These are phyloP conservation scores for Muschampia plurimacula DNA, from an alignment of 2,888 invertebrate genomes.

Conservation along the genomic window DNA sequence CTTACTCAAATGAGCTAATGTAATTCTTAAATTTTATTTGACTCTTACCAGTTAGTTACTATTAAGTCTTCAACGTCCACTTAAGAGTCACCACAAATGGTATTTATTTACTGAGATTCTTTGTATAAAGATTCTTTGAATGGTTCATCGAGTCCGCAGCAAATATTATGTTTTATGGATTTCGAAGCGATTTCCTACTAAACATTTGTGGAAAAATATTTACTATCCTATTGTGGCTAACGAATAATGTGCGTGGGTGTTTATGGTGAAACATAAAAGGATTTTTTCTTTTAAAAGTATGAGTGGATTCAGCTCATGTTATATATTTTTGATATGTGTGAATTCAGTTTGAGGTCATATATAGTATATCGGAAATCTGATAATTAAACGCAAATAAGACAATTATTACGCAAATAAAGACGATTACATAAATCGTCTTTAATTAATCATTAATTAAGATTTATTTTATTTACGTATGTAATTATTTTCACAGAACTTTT, in stretches of 20 bases:
- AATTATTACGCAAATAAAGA: too few species aligned
- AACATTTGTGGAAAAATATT: slow-evolving; percentile 21
- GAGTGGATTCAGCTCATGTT: too few species aligned
- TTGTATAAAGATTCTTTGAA: background rate
- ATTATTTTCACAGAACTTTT: too few species aligned
- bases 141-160: slow-evolving; percentile 7
- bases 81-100: slow-evolving; percentile 12
- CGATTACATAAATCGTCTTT: too few species aligned
- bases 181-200: slow-evolving; percentile 21
- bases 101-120: slow-evolving; percentile 24
- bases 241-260: background rate
- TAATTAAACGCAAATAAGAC: too few species aligned
- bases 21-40: background rate
- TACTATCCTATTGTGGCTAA: slow-evolving; percentile 6
- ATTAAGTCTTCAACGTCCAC: background rate
- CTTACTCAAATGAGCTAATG: too few species aligned
- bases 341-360: too few species aligned
- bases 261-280: background rate
- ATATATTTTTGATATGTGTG: too few species aligned
- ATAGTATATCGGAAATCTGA: too few species aligned
- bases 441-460: too few species aligned
- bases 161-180: slow-evolving; percentile 29
- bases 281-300: too few species aligned
- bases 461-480: too few species aligned
- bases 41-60: background rate